These are phyloP conservation scores for Priocnemis perturbator DNA, from an alignment of 2,888 invertebrate genomes.

Conservation along the genomic window DNA sequence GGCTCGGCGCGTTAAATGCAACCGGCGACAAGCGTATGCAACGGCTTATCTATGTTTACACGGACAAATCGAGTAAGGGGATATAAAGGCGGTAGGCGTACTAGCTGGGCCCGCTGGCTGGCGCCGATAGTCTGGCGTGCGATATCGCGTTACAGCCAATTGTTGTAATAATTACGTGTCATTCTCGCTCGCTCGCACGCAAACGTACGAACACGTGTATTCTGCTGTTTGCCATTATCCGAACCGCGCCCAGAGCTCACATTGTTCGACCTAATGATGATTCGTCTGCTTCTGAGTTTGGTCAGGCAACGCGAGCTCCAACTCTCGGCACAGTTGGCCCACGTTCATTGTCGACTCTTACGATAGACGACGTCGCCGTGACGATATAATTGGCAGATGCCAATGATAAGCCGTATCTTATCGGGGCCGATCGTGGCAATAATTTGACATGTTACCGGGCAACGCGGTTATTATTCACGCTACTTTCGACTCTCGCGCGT, in stretches of 20 bases:
- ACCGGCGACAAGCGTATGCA: not conserved
- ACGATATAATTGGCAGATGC: too few relatives aligned
- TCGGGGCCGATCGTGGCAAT: too few relatives aligned
- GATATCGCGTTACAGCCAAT: constrained; percentile 42
- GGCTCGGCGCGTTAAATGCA: constrained; percentile 11
- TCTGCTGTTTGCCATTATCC: not conserved
- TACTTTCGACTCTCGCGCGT: too few relatives aligned
- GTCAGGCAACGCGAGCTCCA: too few relatives aligned
- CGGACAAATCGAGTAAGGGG: constrained; percentile 8
- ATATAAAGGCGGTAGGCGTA: constrained; percentile 40
- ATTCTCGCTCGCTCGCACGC: constrained; percentile 15
- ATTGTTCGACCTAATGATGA: too few relatives aligned
- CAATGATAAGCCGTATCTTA: too few relatives aligned
- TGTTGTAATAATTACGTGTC: constrained; percentile 51
- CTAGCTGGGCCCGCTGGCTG: constrained; percentile 11
- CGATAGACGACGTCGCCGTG: too few relatives aligned
- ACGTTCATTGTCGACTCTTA: too few relatives aligned
- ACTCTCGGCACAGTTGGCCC: too few relatives aligned
- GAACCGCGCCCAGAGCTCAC: constrained; percentile 4
- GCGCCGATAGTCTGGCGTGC: constrained; percentile 43
- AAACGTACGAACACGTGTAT: not conserved
- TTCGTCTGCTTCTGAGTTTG: too few relatives aligned
- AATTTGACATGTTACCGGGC: too few relatives aligned
- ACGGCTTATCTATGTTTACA: constrained; percentile 30
- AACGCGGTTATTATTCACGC: too few relatives aligned